Evolutionary conservation across 2,797 vertebrate species (phyloP).

Genomic region (Natrix natrix): DNA sequence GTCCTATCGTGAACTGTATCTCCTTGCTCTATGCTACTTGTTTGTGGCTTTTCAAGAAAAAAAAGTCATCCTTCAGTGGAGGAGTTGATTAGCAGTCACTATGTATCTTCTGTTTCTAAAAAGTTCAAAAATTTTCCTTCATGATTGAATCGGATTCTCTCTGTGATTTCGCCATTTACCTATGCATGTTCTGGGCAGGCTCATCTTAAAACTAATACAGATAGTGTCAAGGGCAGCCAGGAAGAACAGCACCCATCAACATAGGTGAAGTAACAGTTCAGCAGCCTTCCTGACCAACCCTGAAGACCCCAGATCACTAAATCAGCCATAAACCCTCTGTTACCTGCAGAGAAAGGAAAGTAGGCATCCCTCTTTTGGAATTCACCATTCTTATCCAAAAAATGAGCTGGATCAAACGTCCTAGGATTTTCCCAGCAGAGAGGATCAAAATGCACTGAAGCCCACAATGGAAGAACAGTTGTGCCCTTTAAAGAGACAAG

Average conservation of each 20-base stretch:
- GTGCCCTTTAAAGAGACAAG: background rate
- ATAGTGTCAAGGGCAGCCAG: background rate
- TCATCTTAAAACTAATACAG: too few relatives aligned
- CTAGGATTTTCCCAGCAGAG: background rate
- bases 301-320: background rate
- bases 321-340: background rate
- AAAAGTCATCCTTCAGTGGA: background rate
- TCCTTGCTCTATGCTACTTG: background rate
- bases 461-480: background rate
- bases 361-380: background rate
- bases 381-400: background rate
- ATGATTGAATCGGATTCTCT: background rate
- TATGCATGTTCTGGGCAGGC: too few relatives aligned
- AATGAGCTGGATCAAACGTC: background rate
- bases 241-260: background rate
- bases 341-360: background rate
- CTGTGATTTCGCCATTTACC: background rate
- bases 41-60: background rate
- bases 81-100: background rate
- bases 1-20: background rate
- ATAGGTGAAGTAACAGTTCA: background rate
- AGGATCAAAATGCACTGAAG: background rate
- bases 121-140: background rate
- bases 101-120: background rate
- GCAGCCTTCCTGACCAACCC: background rate